Evolutionary conservation across 2,113 vertebrate genomes (phyloP), one percentile per base, ranked within the genome.

Genomic region (Lycaon pictus): DNA sequence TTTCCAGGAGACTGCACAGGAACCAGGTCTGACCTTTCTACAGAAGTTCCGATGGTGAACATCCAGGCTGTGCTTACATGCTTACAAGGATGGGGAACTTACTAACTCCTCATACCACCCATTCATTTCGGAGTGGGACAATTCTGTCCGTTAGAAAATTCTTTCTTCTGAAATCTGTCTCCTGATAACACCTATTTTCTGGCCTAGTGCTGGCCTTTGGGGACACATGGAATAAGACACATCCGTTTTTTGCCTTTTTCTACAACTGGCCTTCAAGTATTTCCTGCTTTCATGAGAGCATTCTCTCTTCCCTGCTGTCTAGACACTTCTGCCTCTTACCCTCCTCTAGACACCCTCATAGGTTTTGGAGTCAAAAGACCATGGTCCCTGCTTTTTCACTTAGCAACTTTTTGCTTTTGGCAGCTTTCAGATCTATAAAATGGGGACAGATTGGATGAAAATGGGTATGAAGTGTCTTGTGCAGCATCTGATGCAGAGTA

Each of bases 231-330:
- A 84, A 48, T 20, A 22, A 71, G 37, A 11, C 22, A 13, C 2
- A 9, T 60, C 67, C 67, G 63, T 84, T n/a, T 93, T 86, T 53
- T 76, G 62, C 86, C 67, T 69, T 84, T n/a, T 93, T 86, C 60
- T 76, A 51, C 86, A 48, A 63, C 29, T 81, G 22, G 5, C 51
- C 88, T 88, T 76, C 51, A 23, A 25, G 56, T n/a, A 1, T 77
- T 79, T 76, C 43, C 22, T 81, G 37, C 22, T 12, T 15, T 29
- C 35, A 92, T 80, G 60, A 79, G 27, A 56, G 11, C 4, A 7
- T 37, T 35, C 5, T 71, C 5, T 55, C 29, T 80, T 87, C 81
- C 92, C 51, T 71, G 56, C 69, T 56, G 6, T 27, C 19, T 3
- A 25, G 71, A 82, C 10, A 2, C 15, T 37, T 87, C 19, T 9